These are phyloP conservation scores for Paradisaea rubra DNA, from an alignment of 2,113 vertebrate genomes.

Conservation along the genomic window DNA sequence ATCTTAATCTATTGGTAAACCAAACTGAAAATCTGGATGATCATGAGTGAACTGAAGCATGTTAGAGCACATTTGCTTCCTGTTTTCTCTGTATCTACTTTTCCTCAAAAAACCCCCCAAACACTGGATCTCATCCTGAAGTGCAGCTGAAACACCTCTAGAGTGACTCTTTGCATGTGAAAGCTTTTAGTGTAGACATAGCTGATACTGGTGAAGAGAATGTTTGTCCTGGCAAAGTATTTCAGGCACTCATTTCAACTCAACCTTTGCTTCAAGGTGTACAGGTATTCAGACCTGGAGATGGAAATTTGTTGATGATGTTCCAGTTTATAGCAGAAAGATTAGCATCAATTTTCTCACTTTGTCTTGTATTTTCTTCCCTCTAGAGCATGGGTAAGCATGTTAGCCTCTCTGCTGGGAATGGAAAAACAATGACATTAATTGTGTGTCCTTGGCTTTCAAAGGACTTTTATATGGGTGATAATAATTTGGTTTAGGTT, in stretches of 20 bases:
- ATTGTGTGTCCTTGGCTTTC: background rate
- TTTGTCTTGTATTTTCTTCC: background rate
- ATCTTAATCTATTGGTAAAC: background rate
- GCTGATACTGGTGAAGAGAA: background rate
- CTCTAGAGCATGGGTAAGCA: background rate
- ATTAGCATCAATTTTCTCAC: background rate
- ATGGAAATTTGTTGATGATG: background rate
- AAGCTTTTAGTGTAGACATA: background rate
- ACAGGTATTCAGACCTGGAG: background rate
- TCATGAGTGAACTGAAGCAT: background rate
- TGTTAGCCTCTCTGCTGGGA: background rate
- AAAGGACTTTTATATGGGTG: background rate
- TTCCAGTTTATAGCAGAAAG: background rate
- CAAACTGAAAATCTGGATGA: background rate
- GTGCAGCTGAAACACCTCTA: background rate
- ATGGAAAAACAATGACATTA: background rate
- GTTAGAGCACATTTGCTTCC: background rate
- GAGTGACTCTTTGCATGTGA: background rate
- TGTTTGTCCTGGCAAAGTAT: background rate
- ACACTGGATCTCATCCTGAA: background rate
- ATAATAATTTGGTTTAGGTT: background rate
- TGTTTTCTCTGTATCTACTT: background rate
- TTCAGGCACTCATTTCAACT: background rate
- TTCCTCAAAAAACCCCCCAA: background rate
- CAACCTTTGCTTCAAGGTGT: background rate